Evolutionary conservation across 2,113 vertebrate genomes (phyloP), one percentile per base, ranked within the genome.

Genomic region (Synchiropus splendidus): DNA sequence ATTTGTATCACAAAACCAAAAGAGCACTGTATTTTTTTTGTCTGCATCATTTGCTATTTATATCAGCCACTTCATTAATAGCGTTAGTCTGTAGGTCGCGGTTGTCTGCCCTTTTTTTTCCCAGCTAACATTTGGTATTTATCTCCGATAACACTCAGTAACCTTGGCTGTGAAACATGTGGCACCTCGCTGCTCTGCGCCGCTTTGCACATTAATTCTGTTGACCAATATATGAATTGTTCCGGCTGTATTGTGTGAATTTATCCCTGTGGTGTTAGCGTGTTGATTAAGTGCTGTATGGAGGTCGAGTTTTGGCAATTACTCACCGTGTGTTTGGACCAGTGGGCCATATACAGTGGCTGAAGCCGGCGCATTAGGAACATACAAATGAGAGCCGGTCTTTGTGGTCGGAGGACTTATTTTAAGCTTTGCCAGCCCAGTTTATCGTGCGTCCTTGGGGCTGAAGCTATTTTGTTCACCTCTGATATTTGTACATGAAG

Each of bases 181-280:
- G 59, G 74, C 72, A 64, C 51, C 32, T 57, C 56, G 49, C 63
- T 12, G 30, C 62, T 27, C 21, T 27, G 21, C 21, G 8, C 21
- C 21, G 8, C 21, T 27, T 27, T 27, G 21, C 4, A 27, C 21
- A 27, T 43, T 71, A 45, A 43, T 38, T 65, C 45, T 72, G 63
- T 70, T 77, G 70, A 79, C 72, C 68, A 79, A 79, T 67, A 64
- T 73, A 66, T 70, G 75, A 82, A 66, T 75, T 77, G 74, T 80
- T 78, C 65, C 62, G 52, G 31, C 61, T 58, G 66, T 67, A 70
- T 72, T 78, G 67, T 79, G 76, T 9, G 53, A 73, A 78, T 67
- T 66, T 59, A 70, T 76, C 72, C 77, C 77, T 64, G 38, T 64
- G 68, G 77, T 64, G 68, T 58, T 72, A 48, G 62, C 50, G 35